Evolutionary conservation across 2,113 vertebrate species (phyloP).

Genomic region (Gobius niger): DNA sequence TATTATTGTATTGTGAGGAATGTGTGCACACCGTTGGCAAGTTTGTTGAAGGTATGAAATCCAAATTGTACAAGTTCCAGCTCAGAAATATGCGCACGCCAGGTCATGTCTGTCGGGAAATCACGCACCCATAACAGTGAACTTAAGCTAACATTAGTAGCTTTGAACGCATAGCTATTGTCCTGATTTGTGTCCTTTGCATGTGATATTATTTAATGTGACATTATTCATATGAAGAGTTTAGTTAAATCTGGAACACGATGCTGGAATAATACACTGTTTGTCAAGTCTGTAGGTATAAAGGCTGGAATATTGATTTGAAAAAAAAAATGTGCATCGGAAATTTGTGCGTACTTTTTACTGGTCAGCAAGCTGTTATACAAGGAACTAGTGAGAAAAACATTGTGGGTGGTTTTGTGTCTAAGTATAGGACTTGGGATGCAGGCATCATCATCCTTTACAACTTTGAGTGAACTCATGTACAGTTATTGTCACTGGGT

Average conservation of each 20-base stretch:
- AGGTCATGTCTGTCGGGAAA: background rate
- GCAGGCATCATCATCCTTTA: conserved; percentile 23
- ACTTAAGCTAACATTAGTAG: conserved; percentile 11
- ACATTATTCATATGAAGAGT: conserved; percentile 16
- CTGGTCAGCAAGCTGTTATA: conserved; percentile 14
- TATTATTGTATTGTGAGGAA: background rate
- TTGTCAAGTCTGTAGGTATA: background rate
- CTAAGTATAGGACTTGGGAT: conserved; percentile 32
- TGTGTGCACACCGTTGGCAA: background rate
- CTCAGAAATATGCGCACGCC: background rate
- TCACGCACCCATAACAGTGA: background rate
- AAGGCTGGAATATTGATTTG: background rate
- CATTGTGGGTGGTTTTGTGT: conserved; percentile 4
- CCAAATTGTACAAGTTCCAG: background rate
- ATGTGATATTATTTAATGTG: conserved; percentile 34
- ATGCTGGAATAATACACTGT: conserved; percentile 5
- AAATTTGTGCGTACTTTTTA: background rate
- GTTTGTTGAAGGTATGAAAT: background rate
- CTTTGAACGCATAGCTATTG: conserved; percentile 14
- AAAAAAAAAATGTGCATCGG: background rate
- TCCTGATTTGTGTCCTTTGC: conserved; percentile 30
- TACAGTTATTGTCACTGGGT: conserved; percentile 20
- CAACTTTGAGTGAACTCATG: conserved; percentile 14
- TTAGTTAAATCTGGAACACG: conserved; percentile 38
- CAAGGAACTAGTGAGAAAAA: background rate